phyloP scores from a whole-genome alignment of 2,113 vertebrate species.

The Circaetus cinerascens region DNA sequence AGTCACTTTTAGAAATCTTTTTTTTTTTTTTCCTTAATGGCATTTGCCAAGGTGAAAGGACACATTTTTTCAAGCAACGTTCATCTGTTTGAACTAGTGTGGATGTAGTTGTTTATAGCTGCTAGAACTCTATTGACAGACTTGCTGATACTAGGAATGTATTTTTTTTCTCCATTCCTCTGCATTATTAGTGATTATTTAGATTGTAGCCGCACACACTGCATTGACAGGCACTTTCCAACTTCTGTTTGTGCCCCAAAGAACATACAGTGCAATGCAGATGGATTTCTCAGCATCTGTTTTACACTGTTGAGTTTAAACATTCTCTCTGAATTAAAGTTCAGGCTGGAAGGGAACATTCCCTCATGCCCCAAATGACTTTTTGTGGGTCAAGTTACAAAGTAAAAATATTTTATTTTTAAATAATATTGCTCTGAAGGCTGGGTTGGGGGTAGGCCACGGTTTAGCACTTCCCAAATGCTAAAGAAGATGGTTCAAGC shows the following conservation, averaged over 20 bases:
- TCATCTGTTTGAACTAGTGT: neutral
- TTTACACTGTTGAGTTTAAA: slow-evolving; percentile 35
- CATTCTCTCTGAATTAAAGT: slow-evolving; percentile 43
- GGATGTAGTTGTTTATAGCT: neutral
- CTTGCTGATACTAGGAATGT: neutral
- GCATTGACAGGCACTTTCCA: neutral
- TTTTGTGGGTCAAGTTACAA: slow-evolving; percentile 50
- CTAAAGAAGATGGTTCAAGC: neutral
- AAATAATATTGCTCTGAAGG: slow-evolving; percentile 12
- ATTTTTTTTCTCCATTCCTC: neutral
- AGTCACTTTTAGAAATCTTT: neutral
- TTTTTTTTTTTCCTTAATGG: neutral
- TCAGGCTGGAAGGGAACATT: slow-evolving; percentile 29
- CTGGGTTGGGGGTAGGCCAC: neutral
- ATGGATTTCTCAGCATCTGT: slow-evolving; percentile 24
- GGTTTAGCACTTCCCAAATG: slow-evolving; percentile 29
- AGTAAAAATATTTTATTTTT: slow-evolving; percentile 38
- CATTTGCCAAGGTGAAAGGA: slow-evolving; percentile 11
- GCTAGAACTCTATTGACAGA: neutral
- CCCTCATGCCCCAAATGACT: slow-evolving; percentile 24
- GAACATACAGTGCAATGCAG: neutral
- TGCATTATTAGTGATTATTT: neutral
- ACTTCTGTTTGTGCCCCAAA: neutral
- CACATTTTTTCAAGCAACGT: neutral
- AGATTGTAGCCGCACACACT: accelerated